Evolutionary conservation across 2,797 vertebrate genomes (phyloP), one percentile per base, ranked within the genome.

Genomic region (Smutsia temminckii): DNA sequence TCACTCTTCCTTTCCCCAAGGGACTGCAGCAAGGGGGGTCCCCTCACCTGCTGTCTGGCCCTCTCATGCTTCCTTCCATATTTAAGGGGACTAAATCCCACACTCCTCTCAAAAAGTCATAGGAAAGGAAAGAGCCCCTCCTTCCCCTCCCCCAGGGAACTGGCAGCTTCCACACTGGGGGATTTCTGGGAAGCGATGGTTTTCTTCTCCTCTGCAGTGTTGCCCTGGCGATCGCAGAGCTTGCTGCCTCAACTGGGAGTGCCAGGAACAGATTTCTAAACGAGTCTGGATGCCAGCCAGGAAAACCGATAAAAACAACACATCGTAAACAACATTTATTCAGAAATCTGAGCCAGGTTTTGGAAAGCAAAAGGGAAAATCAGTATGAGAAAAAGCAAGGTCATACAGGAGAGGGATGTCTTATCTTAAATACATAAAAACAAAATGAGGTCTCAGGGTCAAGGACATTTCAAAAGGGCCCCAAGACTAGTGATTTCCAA

Each of bases 181-280:
- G 66, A 5, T 68, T 23, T 17, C 1, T 23, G 18, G 6, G 17
- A 51, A 80, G n/a, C 20, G 3, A 6, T 53, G 32, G 2, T 66
- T 55, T 64, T n/a, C 13, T 34, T 42, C 92, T 79, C 85, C 80
- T 69, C 66, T 6, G 27, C n/a, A 40, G 55, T 0, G 93, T 85
- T 79, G 83, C 88, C 93, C 71, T 37, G 81, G 77, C 1, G 5
- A 94, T 80, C n/a, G 2, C 32, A 0, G 63, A 53, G 18, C 34
- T 18, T 0, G 23, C 53, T 16, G 79, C 55, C 40, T 25, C 7
- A 1, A 40, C 2, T 0, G n/a, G 32, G 59, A 77, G 49, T 20
- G 64, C 95, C 95, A 92, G 81, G 85, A 37, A 95, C 90, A 80
- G 53, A 92, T 40, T 94, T 96, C 94, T 75, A 75, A 96, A 74